Evolutionary conservation across 2,113 vertebrate species (phyloP), one percentile per base, ranked within the genome.

Genomic region (Oncorhynchus masou): DNA sequence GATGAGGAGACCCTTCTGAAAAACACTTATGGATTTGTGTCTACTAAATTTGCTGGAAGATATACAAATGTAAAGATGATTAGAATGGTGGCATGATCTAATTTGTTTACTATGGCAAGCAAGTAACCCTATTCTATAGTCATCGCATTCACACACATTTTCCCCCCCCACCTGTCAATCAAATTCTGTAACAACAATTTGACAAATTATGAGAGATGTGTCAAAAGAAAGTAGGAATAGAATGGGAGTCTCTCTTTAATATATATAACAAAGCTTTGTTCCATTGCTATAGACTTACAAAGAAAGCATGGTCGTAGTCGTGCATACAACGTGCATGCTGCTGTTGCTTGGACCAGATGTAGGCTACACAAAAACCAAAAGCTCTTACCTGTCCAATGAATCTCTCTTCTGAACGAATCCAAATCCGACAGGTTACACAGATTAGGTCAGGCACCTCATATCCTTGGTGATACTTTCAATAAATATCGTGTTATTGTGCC

Each of bases 301-400:
- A 54, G 16, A 45, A 45, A 54, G 51, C 51, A 54, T 19, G 51
- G 16, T 54, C 51, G 51, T 54, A 54, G 19, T 54, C 16, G 51
- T 54, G 16, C 51, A 54, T 54, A 54, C 16, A 54, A 54, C 5
- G 51, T 54, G 51, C 12, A 54, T 54, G 51, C 51, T 54, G 15
- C 51, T 62, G 59, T 62, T 62, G 59, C 19, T 62, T 5, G n/a
- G 59, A 62, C 24, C 59, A 62, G 11, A 62, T 24, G 59, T 24
- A 45, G 39, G 39, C 39, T 45, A 22, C n/a, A 62, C 20, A 62
- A 9, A n/a, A 22, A 62, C 2, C 19, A 34, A 31, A 67, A 67
- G 49, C 22, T 31, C 89, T 89, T 87, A 92, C 91, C 90, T 90
- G 85, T 72, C 57, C 77, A 13, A 20, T 73, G 49, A 29, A 75